phyloP scores from a whole-genome alignment of 2,797 vertebrate species.

The Sebastolobus alascanus region DNA sequence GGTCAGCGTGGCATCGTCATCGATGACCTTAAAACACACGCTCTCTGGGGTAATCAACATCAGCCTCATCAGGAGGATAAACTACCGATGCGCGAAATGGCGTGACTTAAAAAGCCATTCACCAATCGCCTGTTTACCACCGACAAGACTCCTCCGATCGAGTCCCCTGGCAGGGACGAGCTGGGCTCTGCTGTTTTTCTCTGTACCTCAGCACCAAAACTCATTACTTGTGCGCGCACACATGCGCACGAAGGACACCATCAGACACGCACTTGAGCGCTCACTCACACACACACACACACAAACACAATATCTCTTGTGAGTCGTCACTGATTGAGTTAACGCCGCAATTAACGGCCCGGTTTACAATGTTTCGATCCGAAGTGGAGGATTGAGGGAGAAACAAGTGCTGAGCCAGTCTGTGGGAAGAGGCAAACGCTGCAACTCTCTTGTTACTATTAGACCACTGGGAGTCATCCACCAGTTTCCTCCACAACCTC shows the following conservation, averaged over 20 bases:
- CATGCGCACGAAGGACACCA: constrained; percentile 24
- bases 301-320: constrained; percentile 49
- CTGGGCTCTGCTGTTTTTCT: constrained; percentile 68
- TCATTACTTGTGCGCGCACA: constrained; percentile 64
- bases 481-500: constrained; percentile 43
- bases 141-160: constrained; percentile 43
- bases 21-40: constrained; percentile 53
- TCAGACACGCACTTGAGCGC: neutral
- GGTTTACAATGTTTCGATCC: constrained; percentile 77
- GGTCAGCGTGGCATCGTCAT: constrained; percentile 56
- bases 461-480: constrained; percentile 66
- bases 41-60: constrained; percentile 70
- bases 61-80: constrained; percentile 62
- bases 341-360: constrained; percentile 71
- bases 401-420: constrained; percentile 75
- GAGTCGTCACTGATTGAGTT: constrained; percentile 78
- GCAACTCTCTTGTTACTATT: constrained; percentile 66
- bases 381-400: constrained; percentile 66
- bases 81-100: constrained; percentile 45
- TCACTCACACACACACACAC: neutral
- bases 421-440: constrained; percentile 61
- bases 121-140: constrained; percentile 56
- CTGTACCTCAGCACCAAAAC: constrained; percentile 72
- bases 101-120: constrained; percentile 55
- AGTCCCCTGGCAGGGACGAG: constrained; percentile 46